Evolutionary conservation across 2,888 invertebrate species (phyloP), one percentile per base, ranked within the genome.

Genomic region (Deilephila porcellus): DNA sequence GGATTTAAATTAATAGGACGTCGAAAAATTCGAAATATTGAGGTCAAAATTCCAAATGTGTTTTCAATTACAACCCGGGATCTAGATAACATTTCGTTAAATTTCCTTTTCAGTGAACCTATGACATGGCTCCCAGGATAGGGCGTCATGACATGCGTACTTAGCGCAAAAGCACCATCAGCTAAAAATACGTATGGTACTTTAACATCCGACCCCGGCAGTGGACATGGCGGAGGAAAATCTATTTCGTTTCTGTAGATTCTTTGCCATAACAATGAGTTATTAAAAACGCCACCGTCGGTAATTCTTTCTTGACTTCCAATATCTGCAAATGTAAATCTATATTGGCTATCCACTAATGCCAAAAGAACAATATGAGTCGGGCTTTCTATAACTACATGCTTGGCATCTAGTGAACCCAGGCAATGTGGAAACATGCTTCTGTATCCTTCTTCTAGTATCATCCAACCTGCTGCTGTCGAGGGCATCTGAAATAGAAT

Each of bases 291-390:
- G 6, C 3, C 3, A 56, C 7, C 56, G 19, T 56, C 56, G 7
- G 56, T 81, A 45, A 82, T 80, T 77, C 81, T 78, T 45, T 82
- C 81, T 77, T 82, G 81, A 25, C 80, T 53, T 34, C 80, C 83
- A 8, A 82, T 79, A 59, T 82, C 80, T 3, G 76, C 80, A 56
- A 77, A 82, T 71, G 82, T 76, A 79, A 84, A 83, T 73, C 81
- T 80, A 60, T 84, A 86, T 20, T 84, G 75, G 75, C 77, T 76
- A 79, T 86, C 83, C 20, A 86, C 85, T 77, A 85, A 70, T 4
- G 83, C 85, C 74, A 85, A 71, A 2, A 86, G 78, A 45, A 81
- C 80, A 76, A 83, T 75, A 75, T 75, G 73, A 59, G 29, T 29
- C 19, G 84, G 85, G 70, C 56, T 74, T 74, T 81, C 72, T 7